A percentile compares a stretch with the other conserved stretches of the same genome.
Evolutionary conservation across 2,797 vertebrate genomes (phyloP).

Genomic region (Xenops minutus): DNA sequence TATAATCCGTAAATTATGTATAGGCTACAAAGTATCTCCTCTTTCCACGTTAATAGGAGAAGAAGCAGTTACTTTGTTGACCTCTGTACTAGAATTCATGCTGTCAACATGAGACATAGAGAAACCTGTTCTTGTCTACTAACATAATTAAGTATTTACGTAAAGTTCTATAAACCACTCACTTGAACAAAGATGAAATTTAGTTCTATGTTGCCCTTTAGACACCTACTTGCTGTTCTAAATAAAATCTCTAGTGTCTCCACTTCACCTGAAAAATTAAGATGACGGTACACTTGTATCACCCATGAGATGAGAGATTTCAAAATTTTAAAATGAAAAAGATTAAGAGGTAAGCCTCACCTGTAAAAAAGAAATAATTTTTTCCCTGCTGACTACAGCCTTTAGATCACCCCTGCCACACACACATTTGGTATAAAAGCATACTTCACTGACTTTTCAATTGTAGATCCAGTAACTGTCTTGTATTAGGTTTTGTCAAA

Average conservation of each 20-base stretch:
- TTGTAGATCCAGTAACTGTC: not conserved
- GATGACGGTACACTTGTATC: not conserved
- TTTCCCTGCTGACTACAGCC: not conserved
- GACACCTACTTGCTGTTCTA: not conserved
- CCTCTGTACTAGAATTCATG: not conserved
- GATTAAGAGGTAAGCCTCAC: not conserved
- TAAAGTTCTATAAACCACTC: not conserved
- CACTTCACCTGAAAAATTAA: not conserved
- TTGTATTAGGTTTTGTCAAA: not conserved
- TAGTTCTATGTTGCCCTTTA: not conserved
- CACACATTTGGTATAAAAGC: not conserved
- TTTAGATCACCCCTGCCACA: not conserved
- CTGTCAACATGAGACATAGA: not conserved
- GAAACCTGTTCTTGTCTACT: not conserved
- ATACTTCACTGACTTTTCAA: not conserved
- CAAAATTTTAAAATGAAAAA: not conserved
- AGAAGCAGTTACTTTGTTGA: not conserved
- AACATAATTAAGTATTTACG: not conserved
- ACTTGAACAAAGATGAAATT: not conserved
- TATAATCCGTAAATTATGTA: not conserved
- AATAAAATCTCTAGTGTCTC: not conserved
- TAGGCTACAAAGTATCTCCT: not conserved
- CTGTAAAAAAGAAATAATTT: not conserved
- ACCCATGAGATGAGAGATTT: not conserved
- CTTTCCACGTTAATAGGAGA: not conserved